phyloP scores from a whole-genome alignment of 2,113 vertebrate genomes.

The Percina caprodes region DNA sequence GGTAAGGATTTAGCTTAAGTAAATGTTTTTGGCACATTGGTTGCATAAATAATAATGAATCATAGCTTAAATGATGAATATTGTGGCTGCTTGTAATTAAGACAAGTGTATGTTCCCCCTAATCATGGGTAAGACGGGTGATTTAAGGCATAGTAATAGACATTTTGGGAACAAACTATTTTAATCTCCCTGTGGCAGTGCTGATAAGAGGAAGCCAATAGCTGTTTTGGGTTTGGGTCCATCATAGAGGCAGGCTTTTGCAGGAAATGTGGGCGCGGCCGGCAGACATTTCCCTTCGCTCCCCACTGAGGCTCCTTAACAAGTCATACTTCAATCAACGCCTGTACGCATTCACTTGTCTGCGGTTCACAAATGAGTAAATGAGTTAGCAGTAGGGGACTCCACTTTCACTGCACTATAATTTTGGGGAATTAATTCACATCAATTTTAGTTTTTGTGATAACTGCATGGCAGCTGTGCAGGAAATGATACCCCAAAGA shows the following conservation, averaged over 20 bases:
- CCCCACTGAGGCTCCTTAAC: constrained; percentile 48
- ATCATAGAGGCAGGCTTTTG: constrained; percentile 48
- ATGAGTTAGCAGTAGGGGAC: constrained; percentile 58
- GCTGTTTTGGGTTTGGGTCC: constrained; percentile 60
- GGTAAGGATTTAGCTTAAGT: constrained; percentile 52
- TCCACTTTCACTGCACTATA: constrained; percentile 51
- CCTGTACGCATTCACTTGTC: constrained; percentile 41
- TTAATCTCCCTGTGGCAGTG: constrained; percentile 48
- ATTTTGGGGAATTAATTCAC: constrained; percentile 69
- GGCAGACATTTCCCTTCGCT: constrained; percentile 60
- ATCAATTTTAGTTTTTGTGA: constrained; percentile 45
- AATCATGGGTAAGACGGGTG: constrained; percentile 43
- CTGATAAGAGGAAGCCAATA: constrained; percentile 68
- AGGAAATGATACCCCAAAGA: constrained; percentile 25
- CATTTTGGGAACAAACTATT: constrained; percentile 58
- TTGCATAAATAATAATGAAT: constrained; percentile 59
- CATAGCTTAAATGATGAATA: constrained; percentile 48
- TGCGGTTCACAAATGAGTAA: constrained; percentile 69
- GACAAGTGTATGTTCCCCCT: constrained; percentile 52
- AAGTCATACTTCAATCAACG: constrained; percentile 66
- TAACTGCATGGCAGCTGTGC: constrained; percentile 18
- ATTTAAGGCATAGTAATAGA: constrained; percentile 65
- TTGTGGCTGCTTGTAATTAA: constrained; percentile 69
- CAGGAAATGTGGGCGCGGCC: constrained; percentile 69
- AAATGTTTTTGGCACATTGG: constrained; percentile 51